Evolutionary conservation across 37 sponge, comb jelly and placozoan species (phyloP).

Genomic region (Aplysina aerophoba): DNA sequence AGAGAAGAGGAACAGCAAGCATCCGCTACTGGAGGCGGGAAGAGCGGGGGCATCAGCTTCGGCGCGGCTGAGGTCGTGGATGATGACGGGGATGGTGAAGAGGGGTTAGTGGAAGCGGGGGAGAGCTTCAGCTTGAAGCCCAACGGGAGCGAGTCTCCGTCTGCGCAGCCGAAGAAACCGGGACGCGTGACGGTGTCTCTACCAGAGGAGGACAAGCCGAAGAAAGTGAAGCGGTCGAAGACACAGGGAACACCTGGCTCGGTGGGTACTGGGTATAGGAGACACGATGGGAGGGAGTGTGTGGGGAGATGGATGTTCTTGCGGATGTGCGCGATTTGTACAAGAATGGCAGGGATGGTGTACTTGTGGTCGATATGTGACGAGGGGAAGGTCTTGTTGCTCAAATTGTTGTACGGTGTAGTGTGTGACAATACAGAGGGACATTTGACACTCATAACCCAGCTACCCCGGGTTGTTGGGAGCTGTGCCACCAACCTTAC

Average conservation of each 20-base stretch:
- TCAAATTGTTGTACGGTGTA: no score
- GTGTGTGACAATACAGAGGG: no score
- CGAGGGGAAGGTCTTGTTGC: no score
- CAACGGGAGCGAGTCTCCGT: conserved; percentile 21
- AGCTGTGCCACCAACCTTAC: no score
- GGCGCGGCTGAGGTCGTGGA: conserved; percentile 22
- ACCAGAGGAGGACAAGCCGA: conserved; percentile 32
- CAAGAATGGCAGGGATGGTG: no score
- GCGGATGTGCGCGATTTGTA: no score
- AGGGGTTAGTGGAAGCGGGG: background rate
- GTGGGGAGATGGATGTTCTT: background rate
- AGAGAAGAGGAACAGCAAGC: background rate
- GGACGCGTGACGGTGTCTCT: conserved; percentile 18
- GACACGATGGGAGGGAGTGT: background rate
- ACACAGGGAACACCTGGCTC: conserved; percentile 24
- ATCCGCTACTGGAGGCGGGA: background rate
- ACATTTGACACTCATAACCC: no score
- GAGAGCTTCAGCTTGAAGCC: background rate
- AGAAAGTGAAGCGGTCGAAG: conserved; percentile 16
- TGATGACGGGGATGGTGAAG: background rate
- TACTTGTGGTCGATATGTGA: no score
- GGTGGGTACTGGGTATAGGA: background rate
- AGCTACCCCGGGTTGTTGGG: no score
- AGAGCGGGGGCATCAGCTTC: conserved; percentile 24
- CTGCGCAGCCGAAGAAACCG: background rate